Base-by-base conservation (phyloP, 1,140 invertebrate genomes). In the Mylabris phalerata region DNA sequence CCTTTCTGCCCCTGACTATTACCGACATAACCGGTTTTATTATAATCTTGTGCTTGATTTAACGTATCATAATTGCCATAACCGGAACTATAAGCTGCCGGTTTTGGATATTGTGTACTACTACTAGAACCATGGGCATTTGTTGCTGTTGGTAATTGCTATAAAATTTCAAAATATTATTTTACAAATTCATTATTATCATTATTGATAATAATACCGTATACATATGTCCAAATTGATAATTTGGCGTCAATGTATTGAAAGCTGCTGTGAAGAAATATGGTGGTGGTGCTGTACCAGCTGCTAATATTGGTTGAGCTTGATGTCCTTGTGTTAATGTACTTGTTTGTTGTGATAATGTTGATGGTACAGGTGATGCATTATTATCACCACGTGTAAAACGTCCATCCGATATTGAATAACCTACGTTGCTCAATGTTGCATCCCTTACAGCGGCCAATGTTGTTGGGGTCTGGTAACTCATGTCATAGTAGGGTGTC, bases 341-440 rank as follows among this genome's bases (percentile, higher is more conserved):
- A 57, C 63, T 70, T 6, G 70, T 71, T 54, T 73, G 71, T 55
- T 67, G 66, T 3, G 70, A 70, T 10, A 70, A 52, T 32, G 69
- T 71, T 11, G 69, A 68, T 11, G 67, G 70, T 44, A 90, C 89
- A 43, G 89, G 88, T 59, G 85, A 87, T 54, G 88, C 87, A 76
- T 90, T 90, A 74, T 88, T 89, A 73, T 92, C 90, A 55, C 86
- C 85, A 67, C 89, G 46, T 79, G 85, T 79, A 73, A 89, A 87
- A 72, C 90, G 84, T 55, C 80, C 86, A 72, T 89, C 87, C 59
- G 79, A 80, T 79, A 82, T 85, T 66, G 85, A 85, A 77, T 90
- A 91, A 57, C 87, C 84, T 48, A 89, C 86, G 67, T 81, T 86
- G 25, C 83, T 84, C 41, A 90, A 72, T 26, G 78, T 76, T 13